These are phyloP conservation scores for Cotesia vestalis DNA, from an alignment of 1,140 invertebrate species.

Conservation along the genomic window DNA sequence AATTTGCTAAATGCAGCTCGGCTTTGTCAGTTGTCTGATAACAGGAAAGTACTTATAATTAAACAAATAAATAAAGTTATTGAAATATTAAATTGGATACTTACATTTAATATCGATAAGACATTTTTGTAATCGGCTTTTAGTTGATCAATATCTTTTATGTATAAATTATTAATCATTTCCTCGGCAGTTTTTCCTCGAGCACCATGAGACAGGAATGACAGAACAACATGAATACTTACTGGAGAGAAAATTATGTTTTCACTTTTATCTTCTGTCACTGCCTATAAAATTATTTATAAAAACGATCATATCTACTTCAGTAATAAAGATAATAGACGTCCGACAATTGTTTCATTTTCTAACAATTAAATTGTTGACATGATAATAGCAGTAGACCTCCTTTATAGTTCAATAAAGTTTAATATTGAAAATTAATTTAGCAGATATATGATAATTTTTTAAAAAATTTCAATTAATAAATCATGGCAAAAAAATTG, in stretches of 20 bases:
- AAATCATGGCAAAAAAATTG: too few relatives aligned
- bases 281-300: conserved; percentile 17
- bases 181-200: conserved; percentile 31
- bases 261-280: background rate
- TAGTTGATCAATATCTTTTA: conserved; percentile 15
- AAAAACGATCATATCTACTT: background rate
- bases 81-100: background rate
- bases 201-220: conserved; percentile 35
- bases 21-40: conserved; percentile 18
- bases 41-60: background rate
- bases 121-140: conserved; percentile 29
- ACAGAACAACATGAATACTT: conserved; percentile 34
- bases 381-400: too few relatives aligned
- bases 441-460: too few relatives aligned
- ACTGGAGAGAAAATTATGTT: conserved; percentile 38
- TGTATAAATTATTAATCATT: conserved; percentile 27
- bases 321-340: too few relatives aligned
- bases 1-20: conserved; percentile 31
- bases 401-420: too few relatives aligned
- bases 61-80: too few relatives aligned
- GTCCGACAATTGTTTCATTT: too few relatives aligned
- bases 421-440: too few relatives aligned
- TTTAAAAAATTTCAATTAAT: too few relatives aligned
- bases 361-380: too few relatives aligned
- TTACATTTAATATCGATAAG: conserved; percentile 27